phyloP scores from a whole-genome alignment of 30 jellyfish, hydroid and myxozoan species.

The Cassiopea andromeda region DNA sequence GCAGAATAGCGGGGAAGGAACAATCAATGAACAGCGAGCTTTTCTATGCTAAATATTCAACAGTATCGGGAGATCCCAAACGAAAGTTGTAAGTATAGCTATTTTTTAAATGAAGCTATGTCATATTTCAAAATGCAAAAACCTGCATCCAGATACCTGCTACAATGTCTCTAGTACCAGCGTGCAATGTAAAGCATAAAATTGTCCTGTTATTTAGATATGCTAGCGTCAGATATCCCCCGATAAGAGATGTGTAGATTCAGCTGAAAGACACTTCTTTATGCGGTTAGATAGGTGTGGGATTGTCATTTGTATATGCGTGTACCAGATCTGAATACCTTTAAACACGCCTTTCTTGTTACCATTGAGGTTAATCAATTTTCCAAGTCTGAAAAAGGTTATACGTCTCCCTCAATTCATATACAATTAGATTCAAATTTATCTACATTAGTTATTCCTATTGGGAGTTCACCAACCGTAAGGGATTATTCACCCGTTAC shows the following conservation, averaged over 20 bases:
- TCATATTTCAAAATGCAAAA: background rate
- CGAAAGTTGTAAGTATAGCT: background rate
- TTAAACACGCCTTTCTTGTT: background rate
- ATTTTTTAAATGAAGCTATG: background rate
- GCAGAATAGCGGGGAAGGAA: background rate
- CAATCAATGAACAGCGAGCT: background rate
- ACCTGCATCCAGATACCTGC: background rate
- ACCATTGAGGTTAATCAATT: background rate
- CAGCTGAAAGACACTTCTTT: background rate
- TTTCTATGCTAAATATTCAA: background rate
- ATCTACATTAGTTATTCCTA: no score
- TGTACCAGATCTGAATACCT: background rate
- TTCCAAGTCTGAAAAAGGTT: background rate
- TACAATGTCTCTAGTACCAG: background rate
- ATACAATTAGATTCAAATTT: no score
- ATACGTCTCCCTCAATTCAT: background rate
- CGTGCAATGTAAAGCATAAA: background rate
- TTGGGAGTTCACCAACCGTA: no score
- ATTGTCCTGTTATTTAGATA: background rate
- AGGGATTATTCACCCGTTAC: no score
- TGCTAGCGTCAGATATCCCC: background rate
- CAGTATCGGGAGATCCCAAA: background rate
- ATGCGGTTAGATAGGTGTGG: constrained; percentile 15
- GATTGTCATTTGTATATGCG: background rate
- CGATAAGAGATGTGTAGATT: background rate